Base-by-base conservation (phyloP, 1,140 invertebrate genomes). In the Drosophila mojavensis region DNA sequence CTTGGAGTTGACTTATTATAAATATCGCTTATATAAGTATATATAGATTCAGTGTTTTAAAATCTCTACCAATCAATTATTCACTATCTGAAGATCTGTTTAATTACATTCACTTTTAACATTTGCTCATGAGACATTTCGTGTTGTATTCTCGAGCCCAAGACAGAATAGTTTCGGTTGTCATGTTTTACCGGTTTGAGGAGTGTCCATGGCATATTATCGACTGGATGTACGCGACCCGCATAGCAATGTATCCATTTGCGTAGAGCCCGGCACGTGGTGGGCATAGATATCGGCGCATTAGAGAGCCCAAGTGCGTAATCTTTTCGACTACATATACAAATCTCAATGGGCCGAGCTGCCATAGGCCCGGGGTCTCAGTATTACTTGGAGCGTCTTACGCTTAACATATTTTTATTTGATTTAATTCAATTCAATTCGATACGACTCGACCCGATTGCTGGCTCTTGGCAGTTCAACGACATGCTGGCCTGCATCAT, bases 401-500 rank as follows among this genome's bases (percentile, higher is more conserved):
- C 62, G 50, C 13, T 50, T 26, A 71, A 72, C 72, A 48, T 39
- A 58, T 56, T 36, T 55, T 71, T 58, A 51, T 47, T 20, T 17
- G 24, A 53, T 33, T 20, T 10, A 24, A 53, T 33, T 33, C 53
- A 47, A 82, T 79, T 76, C n/a, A 11, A 53, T 36, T 36, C 9
- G 28, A 54, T 36, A 33, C 53, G 24, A 77, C 56, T 43, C 9
- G 58, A 33, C 20, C 33, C 45, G 48, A 65, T 30, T 33, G 28
- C 17, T n/a, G 30, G 4, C 11, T 26, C 60, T 24, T 5, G 15
- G 15, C 53, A 50, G 76, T 72, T 88, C 69, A 89, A 75, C 79
- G 84, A 83, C 80, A 88, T 88, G 84, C 70, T 90, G 61, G 47
- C 59, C 53, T 73, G 86, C 66, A 75, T 80, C 11, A 62, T 89